These are phyloP conservation scores for Drosophila nigromelanica DNA, from an alignment of 1,140 invertebrate genomes.

Conservation along the genomic window DNA sequence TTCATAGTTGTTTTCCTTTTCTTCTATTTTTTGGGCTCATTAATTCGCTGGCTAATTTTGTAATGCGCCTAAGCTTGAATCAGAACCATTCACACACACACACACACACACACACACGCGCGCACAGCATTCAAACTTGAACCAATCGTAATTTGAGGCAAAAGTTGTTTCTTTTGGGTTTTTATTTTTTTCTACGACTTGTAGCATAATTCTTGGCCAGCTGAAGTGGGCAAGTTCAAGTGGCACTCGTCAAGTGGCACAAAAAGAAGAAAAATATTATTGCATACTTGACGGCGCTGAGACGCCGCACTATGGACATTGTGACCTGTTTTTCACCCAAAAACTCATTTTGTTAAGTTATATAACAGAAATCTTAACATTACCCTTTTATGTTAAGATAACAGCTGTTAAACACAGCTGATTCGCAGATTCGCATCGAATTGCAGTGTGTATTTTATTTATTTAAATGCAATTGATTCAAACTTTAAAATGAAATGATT, in stretches of 20 bases:
- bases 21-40: background rate
- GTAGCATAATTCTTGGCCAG: constrained; percentile 7
- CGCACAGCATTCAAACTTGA: background rate
- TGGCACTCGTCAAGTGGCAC: background rate
- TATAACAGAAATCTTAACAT: no score
- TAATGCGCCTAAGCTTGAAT: constrained; percentile 16
- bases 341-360: no score
- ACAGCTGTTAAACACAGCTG: no score
- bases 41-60: constrained; percentile 36
- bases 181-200: constrained; percentile 2
- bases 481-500: no score
- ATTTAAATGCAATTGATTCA: no score
- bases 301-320: background rate
- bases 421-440: no score
- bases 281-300: constrained; percentile 21
- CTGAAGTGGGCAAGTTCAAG: constrained; percentile 21
- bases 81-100: background rate
- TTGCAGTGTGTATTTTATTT: no score
- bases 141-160: constrained; percentile 5
- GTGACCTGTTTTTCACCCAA: no score
- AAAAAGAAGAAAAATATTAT: constrained; percentile 17
- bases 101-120: background rate
- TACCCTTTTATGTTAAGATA: no score
- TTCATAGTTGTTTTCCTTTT: no score
- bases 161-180: background rate